phyloP scores from a whole-genome alignment of 2,888 invertebrate species.

The Phrixothrix hirtus region DNA sequence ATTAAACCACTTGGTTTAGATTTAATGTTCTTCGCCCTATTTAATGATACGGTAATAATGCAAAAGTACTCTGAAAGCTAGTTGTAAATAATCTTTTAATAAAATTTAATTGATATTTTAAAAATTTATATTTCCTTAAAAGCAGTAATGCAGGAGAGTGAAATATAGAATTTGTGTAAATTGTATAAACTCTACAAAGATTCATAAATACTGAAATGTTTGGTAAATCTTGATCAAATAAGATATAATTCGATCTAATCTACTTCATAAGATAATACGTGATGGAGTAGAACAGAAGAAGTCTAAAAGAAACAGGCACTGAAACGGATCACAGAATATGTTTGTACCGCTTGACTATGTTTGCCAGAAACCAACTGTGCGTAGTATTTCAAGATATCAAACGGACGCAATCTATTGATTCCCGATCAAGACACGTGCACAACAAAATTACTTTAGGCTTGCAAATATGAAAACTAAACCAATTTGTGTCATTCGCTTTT shows the following conservation, averaged over 20 bases:
- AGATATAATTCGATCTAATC: conserved; percentile 27
- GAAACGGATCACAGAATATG: conserved; percentile 26
- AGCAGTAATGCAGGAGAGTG: no score
- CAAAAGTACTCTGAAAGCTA: no score
- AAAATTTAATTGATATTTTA: no score
- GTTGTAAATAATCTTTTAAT: no score
- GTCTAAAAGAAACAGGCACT: conserved; percentile 11
- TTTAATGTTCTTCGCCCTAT: no score
- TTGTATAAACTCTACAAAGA: no score
- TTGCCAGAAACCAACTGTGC: conserved; percentile 36
- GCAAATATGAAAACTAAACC: conserved; percentile 43
- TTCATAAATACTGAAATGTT: no score
- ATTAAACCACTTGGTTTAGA: no score
- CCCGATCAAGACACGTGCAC: conserved; percentile 40
- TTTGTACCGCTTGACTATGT: conserved; percentile 28
- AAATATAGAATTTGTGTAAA: no score
- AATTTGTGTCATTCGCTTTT: conserved; percentile 33
- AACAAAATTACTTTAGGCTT: conserved; percentile 40
- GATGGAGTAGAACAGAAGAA: conserved; percentile 19
- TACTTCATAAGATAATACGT: conserved; percentile 27
- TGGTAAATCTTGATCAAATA: no score
- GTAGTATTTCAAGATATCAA: conserved; percentile 39
- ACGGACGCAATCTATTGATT: conserved; percentile 41
- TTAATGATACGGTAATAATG: no score
- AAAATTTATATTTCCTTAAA: no score